Evolutionary conservation across 92 coral and sea anemone species (phyloP).

Genomic region (Porites divaricata): DNA sequence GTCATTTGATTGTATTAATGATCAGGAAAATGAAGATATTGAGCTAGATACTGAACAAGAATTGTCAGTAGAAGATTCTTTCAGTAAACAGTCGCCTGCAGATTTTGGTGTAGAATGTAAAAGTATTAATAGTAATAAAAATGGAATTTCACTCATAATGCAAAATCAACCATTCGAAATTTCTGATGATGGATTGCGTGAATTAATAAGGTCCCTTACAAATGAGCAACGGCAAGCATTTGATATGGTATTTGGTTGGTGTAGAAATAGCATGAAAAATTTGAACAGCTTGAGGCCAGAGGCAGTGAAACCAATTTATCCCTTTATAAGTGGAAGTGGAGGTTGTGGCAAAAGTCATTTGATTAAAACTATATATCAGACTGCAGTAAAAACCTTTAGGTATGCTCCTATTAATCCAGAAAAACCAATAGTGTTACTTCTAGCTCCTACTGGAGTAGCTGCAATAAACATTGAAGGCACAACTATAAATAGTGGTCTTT

Average conservation of each 20-base stretch:
- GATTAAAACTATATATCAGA: constrained; percentile 40
- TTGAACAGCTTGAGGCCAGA: constrained; percentile 41
- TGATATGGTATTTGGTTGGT: constrained; percentile 43
- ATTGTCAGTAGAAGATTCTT: constrained; percentile 7
- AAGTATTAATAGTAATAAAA: not conserved
- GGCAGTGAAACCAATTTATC: constrained; percentile 42
- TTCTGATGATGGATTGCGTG: constrained; percentile 58
- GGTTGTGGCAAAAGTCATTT: constrained; percentile 54
- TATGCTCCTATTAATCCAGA: constrained; percentile 51
- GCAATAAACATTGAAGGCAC: constrained; percentile 51
- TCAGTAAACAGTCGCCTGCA: constrained; percentile 39
- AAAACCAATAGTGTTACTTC: constrained; percentile 49
- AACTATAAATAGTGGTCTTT: constrained; percentile 40
- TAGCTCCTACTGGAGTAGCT: constrained; percentile 59
- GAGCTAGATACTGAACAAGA: constrained; percentile 31
- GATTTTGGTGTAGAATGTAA: no score
- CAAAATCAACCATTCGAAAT: constrained; percentile 54
- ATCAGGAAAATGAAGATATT: constrained; percentile 67
- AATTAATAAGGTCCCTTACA: constrained; percentile 58
- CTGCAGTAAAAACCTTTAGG: constrained; percentile 51
- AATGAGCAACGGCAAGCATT: constrained; percentile 43
- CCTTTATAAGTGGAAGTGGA: constrained; percentile 58
- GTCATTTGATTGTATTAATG: constrained; percentile 67
- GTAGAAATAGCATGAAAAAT: constrained; percentile 56
- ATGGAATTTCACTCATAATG: not conserved